phyloP scores from a whole-genome alignment of 2,888 invertebrate species.

The Cerceris rybyensis region DNA sequence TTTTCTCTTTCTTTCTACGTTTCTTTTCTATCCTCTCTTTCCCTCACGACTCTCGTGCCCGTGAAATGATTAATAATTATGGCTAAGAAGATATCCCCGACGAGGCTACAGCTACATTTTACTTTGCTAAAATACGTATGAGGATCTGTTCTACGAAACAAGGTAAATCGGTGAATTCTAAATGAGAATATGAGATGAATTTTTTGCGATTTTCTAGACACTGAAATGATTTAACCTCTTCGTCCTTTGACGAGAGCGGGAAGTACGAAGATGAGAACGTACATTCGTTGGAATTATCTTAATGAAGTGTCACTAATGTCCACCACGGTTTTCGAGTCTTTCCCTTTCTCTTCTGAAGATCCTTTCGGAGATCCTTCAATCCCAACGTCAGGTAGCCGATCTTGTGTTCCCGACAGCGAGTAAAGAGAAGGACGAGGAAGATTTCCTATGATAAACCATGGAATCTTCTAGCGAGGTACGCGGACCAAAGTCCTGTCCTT shows the following conservation, averaged over 20 bases:
- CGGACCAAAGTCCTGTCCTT: not conserved
- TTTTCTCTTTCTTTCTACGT: constrained; percentile 6
- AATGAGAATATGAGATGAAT: not conserved
- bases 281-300: constrained; percentile 62
- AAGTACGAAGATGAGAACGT: constrained; percentile 27
- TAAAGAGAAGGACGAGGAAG: constrained; percentile 23
- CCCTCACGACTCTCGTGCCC: constrained; percentile 38
- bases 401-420: constrained; percentile 33
- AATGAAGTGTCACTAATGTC: constrained; percentile 69
- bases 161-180: constrained; percentile 22
- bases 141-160: constrained; percentile 54
- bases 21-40: constrained; percentile 23
- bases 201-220: not conserved
- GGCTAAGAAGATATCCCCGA: constrained; percentile 38
- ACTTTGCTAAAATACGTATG: constrained; percentile 22
- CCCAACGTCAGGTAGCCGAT: constrained; percentile 48
- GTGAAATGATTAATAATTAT: constrained; percentile 73
- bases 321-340: constrained; percentile 29
- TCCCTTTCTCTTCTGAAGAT: constrained; percentile 27
- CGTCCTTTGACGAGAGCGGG: not conserved
- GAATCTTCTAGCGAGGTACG: constrained; percentile 36
- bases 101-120: constrained; percentile 66
- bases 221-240: not conserved
- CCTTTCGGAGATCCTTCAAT: constrained; percentile 45
- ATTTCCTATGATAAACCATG: constrained; percentile 54